Conservation (phyloP, 2,113 vertebrate species). For the Mesembrinibis cayennensis region DNA sequence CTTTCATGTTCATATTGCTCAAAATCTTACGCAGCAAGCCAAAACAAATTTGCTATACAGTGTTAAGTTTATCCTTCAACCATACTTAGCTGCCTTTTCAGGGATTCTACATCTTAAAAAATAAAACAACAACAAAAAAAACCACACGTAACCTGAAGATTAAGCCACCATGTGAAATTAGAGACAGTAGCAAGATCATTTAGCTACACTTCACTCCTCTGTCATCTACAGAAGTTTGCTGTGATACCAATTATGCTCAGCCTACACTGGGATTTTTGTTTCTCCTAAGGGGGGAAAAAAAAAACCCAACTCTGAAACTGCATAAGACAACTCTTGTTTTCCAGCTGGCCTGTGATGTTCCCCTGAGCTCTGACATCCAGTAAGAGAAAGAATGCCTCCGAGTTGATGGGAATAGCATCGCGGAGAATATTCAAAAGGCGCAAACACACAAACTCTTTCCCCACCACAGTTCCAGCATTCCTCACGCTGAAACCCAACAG, state of each 20-base stretch:
- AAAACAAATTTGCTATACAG: not conserved
- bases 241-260: constrained; percentile 41
- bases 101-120: not conserved
- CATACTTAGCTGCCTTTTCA: not conserved
- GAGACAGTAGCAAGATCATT: not conserved
- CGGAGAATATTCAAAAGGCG: not conserved
- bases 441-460: not conserved
- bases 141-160: not conserved
- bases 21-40: not conserved
- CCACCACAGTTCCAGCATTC: not conserved
- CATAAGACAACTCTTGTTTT: constrained; percentile 68
- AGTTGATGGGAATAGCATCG: not conserved
- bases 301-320: not conserved
- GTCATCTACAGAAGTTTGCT: constrained; percentile 22
- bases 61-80: not conserved
- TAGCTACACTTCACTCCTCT: not conserved
- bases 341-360: constrained; percentile 30
- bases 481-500: not conserved
- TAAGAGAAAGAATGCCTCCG: not conserved
- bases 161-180: not conserved
- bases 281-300: not conserved
- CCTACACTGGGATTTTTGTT: constrained; percentile 73
- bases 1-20: not conserved
- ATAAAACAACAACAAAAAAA: not conserved
- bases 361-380: constrained; percentile 19